Evolutionary conservation across 2,113 vertebrate genomes (phyloP).

Genomic region (Pluvialis apricaria): DNA sequence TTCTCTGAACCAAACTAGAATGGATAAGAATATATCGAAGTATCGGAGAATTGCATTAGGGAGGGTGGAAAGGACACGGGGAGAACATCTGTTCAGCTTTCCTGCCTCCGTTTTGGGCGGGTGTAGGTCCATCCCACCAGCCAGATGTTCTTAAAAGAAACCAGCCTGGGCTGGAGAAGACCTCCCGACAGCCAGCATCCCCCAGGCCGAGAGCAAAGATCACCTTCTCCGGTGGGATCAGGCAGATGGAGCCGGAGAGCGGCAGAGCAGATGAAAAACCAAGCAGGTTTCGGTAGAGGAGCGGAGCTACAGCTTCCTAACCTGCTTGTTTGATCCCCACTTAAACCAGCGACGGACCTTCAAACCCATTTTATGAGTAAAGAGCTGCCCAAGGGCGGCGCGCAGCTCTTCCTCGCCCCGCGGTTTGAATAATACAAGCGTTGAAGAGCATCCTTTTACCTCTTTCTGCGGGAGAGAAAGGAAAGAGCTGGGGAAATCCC

Average conservation of each 20-base stretch:
- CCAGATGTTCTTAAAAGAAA: not conserved
- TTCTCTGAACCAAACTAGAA: not conserved
- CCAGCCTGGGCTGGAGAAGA: not conserved
- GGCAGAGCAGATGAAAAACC: too few relatives aligned
- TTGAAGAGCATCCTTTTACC: not conserved
- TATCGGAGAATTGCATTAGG: not conserved
- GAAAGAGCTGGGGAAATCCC: not conserved
- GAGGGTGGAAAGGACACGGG: not conserved
- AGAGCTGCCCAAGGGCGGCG: not conserved
- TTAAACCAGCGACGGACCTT: not conserved
- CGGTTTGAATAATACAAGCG: fast-evolving
- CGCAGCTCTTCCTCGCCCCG: not conserved
- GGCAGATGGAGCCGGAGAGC: not conserved
- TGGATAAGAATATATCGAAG: fast-evolving
- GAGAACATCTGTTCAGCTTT: too few relatives aligned
- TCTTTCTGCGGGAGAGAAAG: fast-evolving
- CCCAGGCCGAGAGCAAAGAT: not conserved
- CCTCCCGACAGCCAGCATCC: not conserved
- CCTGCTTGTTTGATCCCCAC: not conserved
- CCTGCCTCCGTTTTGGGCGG: too few relatives aligned
- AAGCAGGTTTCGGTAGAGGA: not conserved
- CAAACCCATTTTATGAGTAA: not conserved
- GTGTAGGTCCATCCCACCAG: not conserved
- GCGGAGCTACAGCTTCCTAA: not conserved
- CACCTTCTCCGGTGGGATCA: not conserved